Percentiles rank a stretch among this genome's conserved stretches.
Conservation (phyloP, 2,797 vertebrate genomes). For the Kryptolebias ocellatus region DNA sequence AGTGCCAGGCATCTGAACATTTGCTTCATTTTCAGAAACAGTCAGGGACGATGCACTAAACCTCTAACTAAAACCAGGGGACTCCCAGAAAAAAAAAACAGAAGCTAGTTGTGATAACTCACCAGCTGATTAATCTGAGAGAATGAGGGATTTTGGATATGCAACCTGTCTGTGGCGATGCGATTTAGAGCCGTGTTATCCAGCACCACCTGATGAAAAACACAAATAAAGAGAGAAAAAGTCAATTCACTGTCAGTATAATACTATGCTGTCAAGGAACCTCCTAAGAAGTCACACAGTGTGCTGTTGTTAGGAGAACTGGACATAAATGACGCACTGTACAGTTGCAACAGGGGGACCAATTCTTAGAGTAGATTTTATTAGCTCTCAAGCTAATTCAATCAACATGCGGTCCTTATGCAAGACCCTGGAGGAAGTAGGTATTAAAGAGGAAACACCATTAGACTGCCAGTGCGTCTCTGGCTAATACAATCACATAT, state of each 20-base stretch:
- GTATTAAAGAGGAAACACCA: slow-evolving; percentile 71
- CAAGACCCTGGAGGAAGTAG: slow-evolving; percentile 69
- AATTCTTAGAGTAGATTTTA: slow-evolving; percentile 67
- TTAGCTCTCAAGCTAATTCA: slow-evolving; percentile 73
- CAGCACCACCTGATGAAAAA: slow-evolving; percentile 88
- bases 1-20: neutral
- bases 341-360: slow-evolving; percentile 48
- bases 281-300: slow-evolving; percentile 54
- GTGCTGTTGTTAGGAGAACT: slow-evolving; percentile 54
- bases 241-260: slow-evolving; percentile 22
- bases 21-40: slow-evolving; percentile 12
- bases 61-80: neutral
- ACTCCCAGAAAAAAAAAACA: neutral
- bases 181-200: slow-evolving; percentile 97
- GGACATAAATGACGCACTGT: slow-evolving; percentile 61
- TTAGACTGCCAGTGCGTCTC: slow-evolving; percentile 59
- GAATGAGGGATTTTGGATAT: slow-evolving; percentile 97
- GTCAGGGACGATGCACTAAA: neutral
- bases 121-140: slow-evolving; percentile 99
- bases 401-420: slow-evolving; percentile 68
- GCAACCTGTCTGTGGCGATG: slow-evolving; percentile 94
- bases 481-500: slow-evolving; percentile 64
- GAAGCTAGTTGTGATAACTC: slow-evolving; percentile 59
- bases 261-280: slow-evolving; percentile 21
- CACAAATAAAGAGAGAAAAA: slow-evolving; percentile 29